Evolutionary conservation across 2,797 vertebrate species (phyloP), one percentile per base, ranked within the genome.

Genomic region (Hypotaenidia philippensis): DNA sequence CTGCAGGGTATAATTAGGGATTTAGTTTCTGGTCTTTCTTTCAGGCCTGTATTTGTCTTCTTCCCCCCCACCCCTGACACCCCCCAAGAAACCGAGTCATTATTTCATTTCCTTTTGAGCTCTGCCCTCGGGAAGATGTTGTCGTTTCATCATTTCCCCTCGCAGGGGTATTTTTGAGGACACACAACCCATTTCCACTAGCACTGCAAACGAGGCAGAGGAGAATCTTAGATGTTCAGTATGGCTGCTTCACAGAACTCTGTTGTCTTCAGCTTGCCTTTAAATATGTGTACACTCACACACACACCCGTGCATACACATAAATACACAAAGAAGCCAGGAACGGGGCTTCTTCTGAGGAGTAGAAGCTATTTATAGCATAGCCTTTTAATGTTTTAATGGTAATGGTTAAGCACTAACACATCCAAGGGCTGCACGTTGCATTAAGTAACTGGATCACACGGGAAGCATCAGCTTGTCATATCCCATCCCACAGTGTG

Each of bases 1-100:
- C 84, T 93, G 91, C 77, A 91, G 95, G 95, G 87, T 92, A 86
- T 97, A 96, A 97, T 97, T 97, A 97, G 86, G 64, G 74, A 95
- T 93, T 93, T 80, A 81, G 64, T 87, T 93, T 90, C 89, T 95
- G 64, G 56, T 92, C 84, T 96, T 91, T 94, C 90, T 95, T 91
- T 92, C 72, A 82, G 80, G 83, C 89, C 70, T 81, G 5, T 70
- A 81, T 80, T 86, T 94, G 34, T 84, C 32, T 80, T 1, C n/a
- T 38, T 18, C 26, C 3, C 18, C 15, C 29, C 29, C 4, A 47
- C 11, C 44, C 45, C 20, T 21, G 45, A 5, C 13, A 32, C 15
- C 41, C 9, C 44, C 25, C 27, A 61, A 93, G 82, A 93, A 92
- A 80, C 13, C 2, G 52, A 91, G 23, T 89, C 44, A 83, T 87